These are phyloP conservation scores for Catharus fuscescens DNA, from an alignment of 2,113 vertebrate species.

Conservation along the genomic window DNA sequence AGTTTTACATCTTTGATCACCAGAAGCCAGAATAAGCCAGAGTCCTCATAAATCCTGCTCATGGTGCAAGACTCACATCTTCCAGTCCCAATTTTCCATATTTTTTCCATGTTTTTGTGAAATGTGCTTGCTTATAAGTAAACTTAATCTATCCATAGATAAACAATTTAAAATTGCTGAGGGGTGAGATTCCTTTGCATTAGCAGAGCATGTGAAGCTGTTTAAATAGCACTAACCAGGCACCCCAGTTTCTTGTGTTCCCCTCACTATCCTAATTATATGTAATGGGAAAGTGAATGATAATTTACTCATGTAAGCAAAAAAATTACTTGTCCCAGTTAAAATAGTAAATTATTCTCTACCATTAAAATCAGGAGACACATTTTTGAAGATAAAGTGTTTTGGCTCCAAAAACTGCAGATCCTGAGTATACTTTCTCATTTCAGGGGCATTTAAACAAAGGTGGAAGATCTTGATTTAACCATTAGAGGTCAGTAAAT, in stretches of 20 bases:
- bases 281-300: neutral
- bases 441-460: neutral
- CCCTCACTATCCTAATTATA: neutral
- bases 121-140: neutral
- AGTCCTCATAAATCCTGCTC: neutral
- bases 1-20: neutral
- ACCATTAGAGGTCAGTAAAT: conserved; percentile 73
- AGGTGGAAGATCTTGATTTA: conserved; percentile 25
- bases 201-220: neutral
- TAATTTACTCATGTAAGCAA: neutral
- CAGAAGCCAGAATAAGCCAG: neutral
- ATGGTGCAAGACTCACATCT: neutral
- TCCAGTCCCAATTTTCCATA: neutral
- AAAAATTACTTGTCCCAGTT: neutral
- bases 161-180: neutral
- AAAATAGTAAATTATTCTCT: neutral
- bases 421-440: neutral
- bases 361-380: neutral
- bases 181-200: neutral
- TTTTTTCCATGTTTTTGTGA: neutral
- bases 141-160: neutral
- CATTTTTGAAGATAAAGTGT: neutral
- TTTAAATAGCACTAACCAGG: neutral
- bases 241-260: neutral
- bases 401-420: neutral